Conservation (phyloP, 2,888 invertebrate species). For the Neoscelio sp. region DNA sequence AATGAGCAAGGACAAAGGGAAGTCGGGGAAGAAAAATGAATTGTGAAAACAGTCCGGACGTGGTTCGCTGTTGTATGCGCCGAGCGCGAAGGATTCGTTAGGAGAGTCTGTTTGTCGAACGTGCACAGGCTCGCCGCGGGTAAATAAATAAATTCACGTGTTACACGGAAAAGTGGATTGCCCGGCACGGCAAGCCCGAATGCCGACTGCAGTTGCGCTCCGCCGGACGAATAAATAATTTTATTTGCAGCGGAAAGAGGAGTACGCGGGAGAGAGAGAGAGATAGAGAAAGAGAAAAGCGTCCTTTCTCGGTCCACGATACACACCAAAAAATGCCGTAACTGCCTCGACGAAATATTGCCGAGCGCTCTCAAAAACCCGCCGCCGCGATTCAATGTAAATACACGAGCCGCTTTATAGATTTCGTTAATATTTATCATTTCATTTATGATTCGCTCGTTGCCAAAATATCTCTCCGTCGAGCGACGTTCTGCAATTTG, state of each 20-base stretch:
- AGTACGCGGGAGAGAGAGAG: conserved; percentile 55
- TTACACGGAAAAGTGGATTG: conserved; percentile 69
- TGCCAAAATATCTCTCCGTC: conserved; percentile 21
- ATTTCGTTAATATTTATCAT: conserved; percentile 65
- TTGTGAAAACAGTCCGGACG: conserved; percentile 62
- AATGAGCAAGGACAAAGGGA: conserved; percentile 51
- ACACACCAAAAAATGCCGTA: conserved; percentile 56
- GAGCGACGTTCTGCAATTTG: background rate
- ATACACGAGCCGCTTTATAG: conserved; percentile 51
- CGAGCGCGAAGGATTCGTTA: conserved; percentile 75
- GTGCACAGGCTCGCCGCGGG: conserved; percentile 74
- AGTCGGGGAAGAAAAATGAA: conserved; percentile 64
- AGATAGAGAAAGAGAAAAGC: no score
- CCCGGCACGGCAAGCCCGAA: conserved; percentile 58
- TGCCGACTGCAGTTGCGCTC: conserved; percentile 51
- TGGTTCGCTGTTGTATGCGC: conserved; percentile 58
- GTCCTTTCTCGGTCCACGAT: conserved; percentile 30
- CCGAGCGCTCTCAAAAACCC: conserved; percentile 32
- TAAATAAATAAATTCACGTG: conserved; percentile 79
- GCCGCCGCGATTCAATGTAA: conserved; percentile 48
- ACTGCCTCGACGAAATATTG: conserved; percentile 56
- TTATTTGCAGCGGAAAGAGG: conserved; percentile 70
- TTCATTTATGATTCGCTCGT: conserved; percentile 53
- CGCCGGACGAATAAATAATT: conserved; percentile 72
- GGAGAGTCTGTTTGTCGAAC: conserved; percentile 79